Evolutionary conservation across 2,888 invertebrate genomes (phyloP).

Genomic region (Chesias legatella): DNA sequence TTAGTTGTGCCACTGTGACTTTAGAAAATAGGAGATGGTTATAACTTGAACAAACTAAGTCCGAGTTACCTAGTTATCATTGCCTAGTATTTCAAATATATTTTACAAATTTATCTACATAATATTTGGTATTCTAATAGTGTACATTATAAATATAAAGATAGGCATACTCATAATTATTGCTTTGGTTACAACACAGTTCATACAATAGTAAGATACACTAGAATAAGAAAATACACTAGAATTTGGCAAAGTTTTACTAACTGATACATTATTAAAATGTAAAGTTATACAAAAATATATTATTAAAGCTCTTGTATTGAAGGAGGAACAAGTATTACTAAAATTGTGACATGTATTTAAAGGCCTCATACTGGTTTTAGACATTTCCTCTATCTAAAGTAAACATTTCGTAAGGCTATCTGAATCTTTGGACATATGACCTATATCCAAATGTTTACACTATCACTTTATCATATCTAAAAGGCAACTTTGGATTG

Average conservation of each 20-base stretch:
- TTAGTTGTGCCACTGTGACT: slow-evolving; percentile 6
- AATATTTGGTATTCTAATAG: slow-evolving; percentile 63
- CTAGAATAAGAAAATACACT: too few relatives aligned
- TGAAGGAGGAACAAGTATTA: slow-evolving; percentile 58
- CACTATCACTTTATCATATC: slow-evolving; percentile 72
- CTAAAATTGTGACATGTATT: slow-evolving; percentile 49
- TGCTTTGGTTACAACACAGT: slow-evolving; percentile 78
- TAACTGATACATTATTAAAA: slow-evolving; percentile 54
- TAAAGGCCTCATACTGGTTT: slow-evolving; percentile 53
- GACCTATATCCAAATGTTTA: slow-evolving; percentile 63
- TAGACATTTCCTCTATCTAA: slow-evolving; percentile 56
- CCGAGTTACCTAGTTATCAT: slow-evolving; percentile 6
- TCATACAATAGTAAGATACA: slow-evolving; percentile 62
- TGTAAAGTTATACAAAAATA: slow-evolving; percentile 65
- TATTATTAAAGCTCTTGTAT: slow-evolving; percentile 59
- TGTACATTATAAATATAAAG: slow-evolving; percentile 51
- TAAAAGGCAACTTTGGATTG: slow-evolving; percentile 78
- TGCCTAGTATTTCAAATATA: slow-evolving; percentile 9
- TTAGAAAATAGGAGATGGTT: slow-evolving; percentile 2
- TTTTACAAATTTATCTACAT: slow-evolving; percentile 44
- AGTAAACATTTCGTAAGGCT: slow-evolving; percentile 64
- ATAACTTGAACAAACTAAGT: slow-evolving; percentile 6
- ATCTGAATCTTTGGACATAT: slow-evolving; percentile 67
- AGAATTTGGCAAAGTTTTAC: slow-evolving; percentile 70
- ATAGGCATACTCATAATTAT: slow-evolving; percentile 75